Evolutionary conservation across 2,888 invertebrate genomes (phyloP), one percentile per base, ranked within the genome.

Genomic region (Timema cristinae): DNA sequence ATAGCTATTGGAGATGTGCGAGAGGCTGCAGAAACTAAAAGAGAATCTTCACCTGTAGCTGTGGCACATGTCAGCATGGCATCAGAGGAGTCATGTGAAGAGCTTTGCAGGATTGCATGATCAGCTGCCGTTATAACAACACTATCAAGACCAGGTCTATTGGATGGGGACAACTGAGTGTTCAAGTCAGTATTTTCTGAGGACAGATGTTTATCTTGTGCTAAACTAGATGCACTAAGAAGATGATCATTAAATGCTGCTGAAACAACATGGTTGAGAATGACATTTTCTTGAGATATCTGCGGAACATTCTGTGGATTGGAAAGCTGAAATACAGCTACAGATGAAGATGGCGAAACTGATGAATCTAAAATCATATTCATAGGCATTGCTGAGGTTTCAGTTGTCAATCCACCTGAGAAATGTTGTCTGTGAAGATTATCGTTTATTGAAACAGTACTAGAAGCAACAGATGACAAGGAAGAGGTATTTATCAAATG

Each of bases 401-500:
- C 63, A 10, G 47, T 15, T 16, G 32, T 13, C 11, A 48, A 63
- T 32, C 63, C 13, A 13, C 63, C 48, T 9, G 47, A 10, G 13
- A 63, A 63, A 13, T 63, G 32, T 13, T 63, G 63, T 16, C 48
- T 48, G n/a, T 63, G 63, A 10, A 63, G 13, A 32, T 32, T 32
- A 32, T 32, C 32, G 32, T 32, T 32, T 2, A 32, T 32, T 32
- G 32, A 32, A 32, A 32, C 32, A 32, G 32, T 32, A 32, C 32
- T 32, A 47, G 63, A 10, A 47, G 63, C 16, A 15, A 11, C 63
- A 63, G 63, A n/a, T 47, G 32, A 13, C 11, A 63, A 32, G 7
- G 54, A 49, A n/a, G 71, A 47, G 8, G 54, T 50, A 6, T 51
- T 47, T 9, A 72, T 78, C 54, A 86, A 84, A 77, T 86, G 86